phyloP scores from a whole-genome alignment of 2,797 vertebrate species.

The Lagorchestes hirsutus region DNA sequence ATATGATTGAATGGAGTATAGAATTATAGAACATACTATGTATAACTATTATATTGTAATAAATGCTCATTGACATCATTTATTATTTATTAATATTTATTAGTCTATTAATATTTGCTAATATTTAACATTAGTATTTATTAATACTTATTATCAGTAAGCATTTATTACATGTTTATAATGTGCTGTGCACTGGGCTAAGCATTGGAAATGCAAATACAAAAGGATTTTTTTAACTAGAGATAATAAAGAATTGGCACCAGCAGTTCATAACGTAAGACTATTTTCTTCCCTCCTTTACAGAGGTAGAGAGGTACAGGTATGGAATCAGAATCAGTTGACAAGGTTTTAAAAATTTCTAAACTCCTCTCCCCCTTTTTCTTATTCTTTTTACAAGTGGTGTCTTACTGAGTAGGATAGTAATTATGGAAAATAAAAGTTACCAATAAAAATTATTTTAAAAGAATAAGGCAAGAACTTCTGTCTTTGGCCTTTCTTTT shows the following conservation, averaged over 20 bases:
- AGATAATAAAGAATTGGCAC: neutral
- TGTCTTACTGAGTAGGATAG: neutral
- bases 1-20: too few species aligned
- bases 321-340: neutral
- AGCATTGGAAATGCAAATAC: neutral
- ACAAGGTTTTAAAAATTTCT: neutral
- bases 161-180: neutral
- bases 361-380: neutral
- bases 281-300: neutral
- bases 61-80: neutral
- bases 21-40: neutral
- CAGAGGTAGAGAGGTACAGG: neutral
- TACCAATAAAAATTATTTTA: neutral
- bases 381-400: neutral
- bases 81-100: neutral
- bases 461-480: neutral
- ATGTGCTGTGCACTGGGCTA: neutral
- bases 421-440: neutral
- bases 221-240: neutral
- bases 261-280: neutral
- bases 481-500: neutral
- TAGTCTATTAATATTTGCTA: neutral
- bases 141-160: neutral
- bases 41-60: neutral
- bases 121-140: too few species aligned